Percentiles rank a stretch among this genome's conserved stretches.
phyloP scores from a whole-genome alignment of 2,113 vertebrate species.

The Cheirogaleus medius region DNA sequence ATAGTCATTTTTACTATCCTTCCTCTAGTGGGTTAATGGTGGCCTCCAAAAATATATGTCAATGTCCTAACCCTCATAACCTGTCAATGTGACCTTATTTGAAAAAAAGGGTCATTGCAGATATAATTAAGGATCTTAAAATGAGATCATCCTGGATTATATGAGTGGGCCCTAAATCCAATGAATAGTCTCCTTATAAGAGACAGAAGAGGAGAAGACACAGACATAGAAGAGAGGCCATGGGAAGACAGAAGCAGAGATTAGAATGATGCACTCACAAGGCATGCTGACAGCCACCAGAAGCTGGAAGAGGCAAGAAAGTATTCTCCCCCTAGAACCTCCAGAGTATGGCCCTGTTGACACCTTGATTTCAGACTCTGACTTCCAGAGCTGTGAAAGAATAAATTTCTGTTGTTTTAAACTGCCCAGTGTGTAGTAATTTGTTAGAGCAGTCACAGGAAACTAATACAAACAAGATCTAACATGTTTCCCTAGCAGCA shows the following conservation, averaged over 20 bases:
- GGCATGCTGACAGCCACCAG: not conserved
- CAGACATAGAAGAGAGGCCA: not conserved
- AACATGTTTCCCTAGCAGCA: not conserved
- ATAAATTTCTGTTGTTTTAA: not conserved
- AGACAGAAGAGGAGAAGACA: not conserved
- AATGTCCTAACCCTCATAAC: not conserved
- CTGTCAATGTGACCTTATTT: not conserved
- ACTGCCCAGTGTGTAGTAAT: not conserved
- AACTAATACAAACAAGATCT: slow-evolving; percentile 20
- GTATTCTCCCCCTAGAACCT: not conserved
- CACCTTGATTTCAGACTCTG: not conserved
- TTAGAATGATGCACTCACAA: not conserved
- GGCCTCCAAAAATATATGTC: not conserved
- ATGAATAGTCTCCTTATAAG: not conserved
- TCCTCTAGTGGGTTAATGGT: not conserved
- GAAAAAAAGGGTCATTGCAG: not conserved
- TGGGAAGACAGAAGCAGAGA: not conserved
- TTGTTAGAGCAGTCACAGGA: not conserved
- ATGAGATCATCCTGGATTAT: slow-evolving; percentile 51
- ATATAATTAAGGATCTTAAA: not conserved
- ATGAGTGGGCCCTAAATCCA: not conserved
- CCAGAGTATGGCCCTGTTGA: not conserved
- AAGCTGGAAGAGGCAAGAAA: not conserved
- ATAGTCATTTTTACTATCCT: not conserved
- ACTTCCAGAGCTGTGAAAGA: not conserved